These are phyloP conservation scores for Electrona antarctica DNA, from an alignment of 2,113 vertebrate species.

Conservation along the genomic window DNA sequence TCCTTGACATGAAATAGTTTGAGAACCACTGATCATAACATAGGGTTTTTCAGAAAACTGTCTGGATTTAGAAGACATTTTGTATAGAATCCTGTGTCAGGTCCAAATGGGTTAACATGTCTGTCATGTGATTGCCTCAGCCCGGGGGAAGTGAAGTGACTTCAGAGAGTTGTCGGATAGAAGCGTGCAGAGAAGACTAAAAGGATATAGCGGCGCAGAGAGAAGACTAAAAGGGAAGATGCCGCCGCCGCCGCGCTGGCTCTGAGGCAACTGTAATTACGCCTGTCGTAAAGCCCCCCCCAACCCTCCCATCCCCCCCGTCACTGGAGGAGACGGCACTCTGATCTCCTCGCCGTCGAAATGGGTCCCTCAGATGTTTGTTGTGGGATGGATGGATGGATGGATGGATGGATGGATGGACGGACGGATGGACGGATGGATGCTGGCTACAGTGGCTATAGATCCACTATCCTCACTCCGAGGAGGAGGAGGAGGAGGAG, in stretches of 20 bases:
- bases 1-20: too few relatives aligned
- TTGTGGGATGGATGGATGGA: neutral
- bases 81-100: conserved; percentile 56
- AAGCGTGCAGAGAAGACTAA: conserved; percentile 27
- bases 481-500: too few relatives aligned
- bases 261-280: conserved; percentile 73
- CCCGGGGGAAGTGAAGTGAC: neutral
- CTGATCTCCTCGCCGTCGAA: conserved; percentile 70
- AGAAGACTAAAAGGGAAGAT: conserved; percentile 49
- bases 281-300: conserved; percentile 46
- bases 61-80: too few relatives aligned
- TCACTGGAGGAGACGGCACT: conserved; percentile 56
- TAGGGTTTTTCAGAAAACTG: too few relatives aligned
- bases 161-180: conserved; percentile 57
- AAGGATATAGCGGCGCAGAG: conserved; percentile 5
- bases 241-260: conserved; percentile 31
- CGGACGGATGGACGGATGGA: too few relatives aligned
- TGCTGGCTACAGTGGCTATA: too few relatives aligned
- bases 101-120: conserved; percentile 46
- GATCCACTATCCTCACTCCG: too few relatives aligned
- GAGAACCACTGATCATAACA: too few relatives aligned
- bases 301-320: neutral
- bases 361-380: conserved; percentile 72
- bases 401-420: too few relatives aligned
- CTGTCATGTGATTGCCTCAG: too few relatives aligned